phyloP scores from a whole-genome alignment of 2,113 vertebrate genomes.

The Urocynchramus pylzowi region DNA sequence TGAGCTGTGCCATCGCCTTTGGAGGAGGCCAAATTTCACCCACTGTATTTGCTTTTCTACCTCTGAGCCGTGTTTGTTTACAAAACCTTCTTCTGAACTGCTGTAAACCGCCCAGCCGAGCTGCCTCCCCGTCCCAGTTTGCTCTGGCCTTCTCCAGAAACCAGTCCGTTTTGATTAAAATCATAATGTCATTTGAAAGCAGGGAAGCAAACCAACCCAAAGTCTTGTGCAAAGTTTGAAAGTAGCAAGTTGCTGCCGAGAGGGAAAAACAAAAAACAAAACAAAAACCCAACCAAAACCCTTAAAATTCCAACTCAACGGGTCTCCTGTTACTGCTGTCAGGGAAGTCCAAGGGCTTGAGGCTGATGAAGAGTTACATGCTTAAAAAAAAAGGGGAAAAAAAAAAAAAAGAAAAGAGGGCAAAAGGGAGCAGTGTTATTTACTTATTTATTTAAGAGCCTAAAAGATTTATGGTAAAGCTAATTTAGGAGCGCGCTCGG shows the following conservation, averaged over 20 bases:
- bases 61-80: conserved; percentile 39
- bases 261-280: not conserved
- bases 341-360: not conserved
- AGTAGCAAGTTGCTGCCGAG: not conserved
- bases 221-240: conserved; percentile 21
- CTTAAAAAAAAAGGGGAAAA: not conserved
- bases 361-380: not conserved
- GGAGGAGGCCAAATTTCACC: conserved; percentile 26
- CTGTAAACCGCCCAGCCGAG: not conserved
- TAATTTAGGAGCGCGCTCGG: not conserved
- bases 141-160: conserved; percentile 16
- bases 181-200: conserved; percentile 40
- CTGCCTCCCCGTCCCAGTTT: not conserved
- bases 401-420: not conserved
- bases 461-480: conserved; percentile 39
- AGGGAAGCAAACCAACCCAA: not conserved
- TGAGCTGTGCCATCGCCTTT: not conserved
- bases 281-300: not conserved
- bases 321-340: not conserved
- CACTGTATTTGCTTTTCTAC: conserved; percentile 50
- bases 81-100: conserved; percentile 36
- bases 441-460: conserved; percentile 4
- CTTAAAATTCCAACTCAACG: not conserved
- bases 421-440: conserved; percentile 7
- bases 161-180: conserved; percentile 45